Base-by-base conservation (phyloP, 1,140 invertebrate genomes). In the Hyposmocoma kahamanoa region DNA sequence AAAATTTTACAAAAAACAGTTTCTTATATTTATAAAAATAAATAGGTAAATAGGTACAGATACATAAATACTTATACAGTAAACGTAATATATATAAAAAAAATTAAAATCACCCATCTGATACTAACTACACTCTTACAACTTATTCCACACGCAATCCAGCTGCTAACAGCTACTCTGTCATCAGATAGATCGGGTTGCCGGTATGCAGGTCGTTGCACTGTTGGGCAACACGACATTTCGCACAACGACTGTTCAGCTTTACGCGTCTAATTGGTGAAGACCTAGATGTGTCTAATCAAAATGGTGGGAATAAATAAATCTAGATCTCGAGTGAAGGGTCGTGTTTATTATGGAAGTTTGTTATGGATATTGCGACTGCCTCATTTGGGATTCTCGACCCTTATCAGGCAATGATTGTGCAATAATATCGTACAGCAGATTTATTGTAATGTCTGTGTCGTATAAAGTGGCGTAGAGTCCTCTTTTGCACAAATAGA, bases 171-270 rank as follows among this genome's bases (percentile, higher is more conserved):
- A 77, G 70, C 69, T 60, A 67, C 54, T 78, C 76, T 77, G 74
- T 80, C 72, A 78, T 80, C 78, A 77, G 74, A 73, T 77, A 79
- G 76, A 82, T 74, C 78, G 74, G 74, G 76, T 73, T 79, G 70
- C 63, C 59, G 78, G 74, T 73, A 80, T 80, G 74, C 78, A 61
- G 75, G 78, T 70, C 74, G 67, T 74, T 78, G 75, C 67, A 55
- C 78, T 52, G 71, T 83, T 83, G 80, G 74, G 79, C 69, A 83
- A 83, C 67, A 65, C 60, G 66, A 71, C 70, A 69, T 72, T 77
- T 74, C 13, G 28, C 10, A 60, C 59, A 49, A 59, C 53, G 52
- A 54, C 53, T 49, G 52, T 61, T 67, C 47, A 62, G 56, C 59
- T 67, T 67, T 56, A 67, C 65, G 63, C 63, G 63, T 69, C 59